Evolutionary conservation across 2,888 invertebrate species (phyloP).

Genomic region (Acleris literana): DNA sequence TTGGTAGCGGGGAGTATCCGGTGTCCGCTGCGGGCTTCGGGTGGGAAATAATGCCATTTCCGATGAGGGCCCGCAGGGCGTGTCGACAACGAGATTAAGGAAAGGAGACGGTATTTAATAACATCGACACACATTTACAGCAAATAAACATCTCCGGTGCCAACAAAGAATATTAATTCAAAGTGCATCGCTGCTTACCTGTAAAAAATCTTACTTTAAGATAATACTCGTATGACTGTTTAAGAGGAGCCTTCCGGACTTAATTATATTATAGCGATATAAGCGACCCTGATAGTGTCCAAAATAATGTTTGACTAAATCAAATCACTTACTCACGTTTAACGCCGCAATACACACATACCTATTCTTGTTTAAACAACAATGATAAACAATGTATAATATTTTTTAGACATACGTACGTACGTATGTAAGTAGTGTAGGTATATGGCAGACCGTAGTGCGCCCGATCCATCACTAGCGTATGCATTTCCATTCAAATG

Average conservation of each 20-base stretch:
- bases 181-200: not conserved
- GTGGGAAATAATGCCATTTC: conserved; percentile 78
- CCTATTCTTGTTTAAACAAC: too few species aligned
- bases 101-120: conserved; percentile 74
- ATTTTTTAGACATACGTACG: too few species aligned
- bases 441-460: not conserved
- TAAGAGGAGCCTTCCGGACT: not conserved
- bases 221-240: not conserved
- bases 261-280: not conserved
- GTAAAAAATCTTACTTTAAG: not conserved
- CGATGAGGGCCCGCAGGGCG: conserved; percentile 74
- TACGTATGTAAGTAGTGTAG: too few species aligned
- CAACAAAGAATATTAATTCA: conserved; percentile 16
- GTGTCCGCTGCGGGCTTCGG: conserved; percentile 60
- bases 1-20: conserved; percentile 61
- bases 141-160: conserved; percentile 51
- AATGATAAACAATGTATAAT: too few species aligned
- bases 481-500: conserved; percentile 4
- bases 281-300: not conserved
- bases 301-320: not conserved
- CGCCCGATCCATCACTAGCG: conserved; percentile 12
- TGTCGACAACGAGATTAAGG: conserved; percentile 73
- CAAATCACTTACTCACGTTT: too few species aligned
- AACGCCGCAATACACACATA: too few species aligned
- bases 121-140: conserved; percentile 62